Conservation (phyloP, 37 sponge, comb jelly and placozoan genomes). For the Bolinopsis microptera region DNA sequence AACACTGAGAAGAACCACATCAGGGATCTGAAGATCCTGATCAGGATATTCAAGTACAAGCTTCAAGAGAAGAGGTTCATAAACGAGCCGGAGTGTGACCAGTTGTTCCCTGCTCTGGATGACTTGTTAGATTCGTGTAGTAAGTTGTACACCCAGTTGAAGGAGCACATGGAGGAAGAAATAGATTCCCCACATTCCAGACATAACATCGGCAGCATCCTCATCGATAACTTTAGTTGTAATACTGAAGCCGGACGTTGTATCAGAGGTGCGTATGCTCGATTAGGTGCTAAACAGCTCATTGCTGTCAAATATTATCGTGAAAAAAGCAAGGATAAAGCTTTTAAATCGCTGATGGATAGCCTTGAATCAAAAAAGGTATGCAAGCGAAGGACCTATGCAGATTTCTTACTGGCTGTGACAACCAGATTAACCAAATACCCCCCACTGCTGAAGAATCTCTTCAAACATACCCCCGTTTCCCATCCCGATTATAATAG, state of each 20-base stretch:
- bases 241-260: not conserved
- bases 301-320: conserved; percentile 25
- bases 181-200: conserved; percentile 9
- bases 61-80: not conserved
- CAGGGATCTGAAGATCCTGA: conserved; percentile 29
- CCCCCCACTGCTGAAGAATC: conserved; percentile 41
- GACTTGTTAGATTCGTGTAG: conserved; percentile 3
- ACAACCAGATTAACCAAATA: conserved; percentile 19
- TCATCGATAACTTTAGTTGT: not conserved
- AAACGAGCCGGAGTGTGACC: not conserved
- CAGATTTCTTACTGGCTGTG: conserved; percentile 26
- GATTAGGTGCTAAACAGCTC: conserved; percentile 17
- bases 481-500: not conserved
- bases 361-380: conserved; percentile 2
- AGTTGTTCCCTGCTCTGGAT: conserved; percentile 45
- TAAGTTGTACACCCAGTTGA: not conserved
- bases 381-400: not conserved
- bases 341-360: conserved; percentile 6
- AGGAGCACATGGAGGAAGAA: conserved; percentile 10
- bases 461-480: conserved; percentile 43
- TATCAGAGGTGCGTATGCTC: conserved; percentile 4
- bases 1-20: conserved; percentile 26
- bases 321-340: conserved; percentile 40
- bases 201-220: conserved; percentile 10
- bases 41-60: not conserved